Percentiles rank a stretch among this genome's conserved stretches.
Evolutionary conservation across 2,113 vertebrate species (phyloP).

Genomic region (Athene cunicularia): DNA sequence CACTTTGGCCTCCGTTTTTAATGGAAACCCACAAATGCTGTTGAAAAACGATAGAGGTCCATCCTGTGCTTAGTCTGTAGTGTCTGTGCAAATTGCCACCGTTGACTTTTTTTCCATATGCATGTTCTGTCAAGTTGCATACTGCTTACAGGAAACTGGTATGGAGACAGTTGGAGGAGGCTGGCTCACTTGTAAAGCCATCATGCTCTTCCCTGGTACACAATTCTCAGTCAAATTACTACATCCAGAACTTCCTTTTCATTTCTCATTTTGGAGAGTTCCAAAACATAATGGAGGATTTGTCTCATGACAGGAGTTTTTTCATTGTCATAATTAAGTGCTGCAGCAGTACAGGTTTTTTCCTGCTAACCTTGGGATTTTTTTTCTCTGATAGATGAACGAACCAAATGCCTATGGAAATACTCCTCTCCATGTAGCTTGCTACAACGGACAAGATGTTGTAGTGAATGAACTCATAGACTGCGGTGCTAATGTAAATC

Average conservation of each 20-base stretch:
- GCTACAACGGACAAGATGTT: conserved; percentile 97
- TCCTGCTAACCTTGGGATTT: not conserved
- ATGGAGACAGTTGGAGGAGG: conserved; percentile 6
- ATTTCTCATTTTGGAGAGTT: not conserved
- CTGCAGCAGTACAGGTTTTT: not conserved
- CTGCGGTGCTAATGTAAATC: conserved; percentile 94
- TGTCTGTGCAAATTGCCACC: not conserved
- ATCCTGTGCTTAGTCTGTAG: not conserved
- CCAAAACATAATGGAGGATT: not conserved
- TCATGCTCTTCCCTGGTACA: not conserved
- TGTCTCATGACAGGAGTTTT: not conserved
- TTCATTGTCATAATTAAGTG: not conserved
- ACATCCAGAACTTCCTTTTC: not conserved
- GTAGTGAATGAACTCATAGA: conserved; percentile 98
- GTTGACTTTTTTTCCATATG: not conserved
- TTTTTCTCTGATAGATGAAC: conserved; percentile 83
- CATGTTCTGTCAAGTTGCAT: not conserved
- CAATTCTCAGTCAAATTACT: not conserved
- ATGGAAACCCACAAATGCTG: not conserved
- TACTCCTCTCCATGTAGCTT: conserved; percentile 95
- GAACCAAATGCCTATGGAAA: conserved; percentile 96
- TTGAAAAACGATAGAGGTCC: not conserved
- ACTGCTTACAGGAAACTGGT: not conserved
- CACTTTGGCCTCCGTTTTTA: not conserved
- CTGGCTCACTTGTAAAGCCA: not conserved